Conservation (phyloP, 2,113 vertebrate genomes). For the Oceanites oceanicus region DNA sequence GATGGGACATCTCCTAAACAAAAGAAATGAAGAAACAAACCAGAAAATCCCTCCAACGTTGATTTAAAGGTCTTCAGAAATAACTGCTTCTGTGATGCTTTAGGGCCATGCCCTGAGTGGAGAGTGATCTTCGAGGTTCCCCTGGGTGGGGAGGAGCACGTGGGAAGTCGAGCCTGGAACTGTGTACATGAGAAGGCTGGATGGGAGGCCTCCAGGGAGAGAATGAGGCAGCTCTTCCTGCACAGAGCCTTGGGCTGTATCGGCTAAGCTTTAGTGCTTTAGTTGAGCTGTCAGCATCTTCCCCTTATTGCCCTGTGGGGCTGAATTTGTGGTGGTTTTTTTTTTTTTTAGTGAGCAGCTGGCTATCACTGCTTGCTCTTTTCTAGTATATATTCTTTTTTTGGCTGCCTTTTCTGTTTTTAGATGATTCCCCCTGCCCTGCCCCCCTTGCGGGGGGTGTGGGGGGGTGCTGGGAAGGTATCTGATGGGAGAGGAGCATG, state of each 20-base stretch:
- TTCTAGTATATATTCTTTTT: background rate
- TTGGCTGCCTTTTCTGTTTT: background rate
- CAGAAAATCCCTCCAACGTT: background rate
- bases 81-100: background rate
- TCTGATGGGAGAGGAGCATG: background rate
- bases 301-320: background rate
- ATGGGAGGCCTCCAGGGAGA: background rate
- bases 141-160: background rate
- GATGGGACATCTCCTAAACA: background rate
- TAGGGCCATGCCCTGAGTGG: background rate
- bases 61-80: background rate
- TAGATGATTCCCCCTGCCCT: background rate
- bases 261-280: background rate
- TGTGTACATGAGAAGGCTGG: background rate
- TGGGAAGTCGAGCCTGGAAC: background rate
- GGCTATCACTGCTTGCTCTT: background rate
- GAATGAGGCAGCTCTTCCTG: background rate
- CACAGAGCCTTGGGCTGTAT: background rate
- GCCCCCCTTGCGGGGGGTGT: fast-evolving
- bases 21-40: background rate
- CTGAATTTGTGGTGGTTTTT: background rate
- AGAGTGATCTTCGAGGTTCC: background rate
- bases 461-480: background rate
- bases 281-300: background rate
- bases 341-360: background rate